Evolutionary conservation across 2,888 invertebrate species (phyloP), one percentile per base, ranked within the genome.

Genomic region (Candidula unifasciata): DNA sequence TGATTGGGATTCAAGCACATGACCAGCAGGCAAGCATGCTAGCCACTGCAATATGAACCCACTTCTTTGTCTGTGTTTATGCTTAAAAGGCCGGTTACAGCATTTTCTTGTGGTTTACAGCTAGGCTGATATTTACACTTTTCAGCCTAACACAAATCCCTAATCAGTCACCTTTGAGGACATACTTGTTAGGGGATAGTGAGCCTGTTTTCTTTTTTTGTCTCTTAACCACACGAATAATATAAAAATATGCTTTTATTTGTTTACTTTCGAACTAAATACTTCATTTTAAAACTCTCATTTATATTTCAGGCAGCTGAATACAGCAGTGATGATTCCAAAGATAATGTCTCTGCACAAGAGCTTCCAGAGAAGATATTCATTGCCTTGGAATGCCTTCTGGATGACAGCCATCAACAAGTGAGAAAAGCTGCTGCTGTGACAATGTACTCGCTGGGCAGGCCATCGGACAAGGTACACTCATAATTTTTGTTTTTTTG

Each of bases 391-490:
- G 92, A 93, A 82, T 92, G 91, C 86, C 89, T 93, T 44, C 88
- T 93, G 21, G 91, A 92, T 80, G 93, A 93, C 84, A 80, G 86
- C 10, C 89, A 92, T 82, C 89, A 88, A 2, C 89, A 91, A 86
- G 91, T 93, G 27, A 88, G 88, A 80, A 90, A 89, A 84, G 92
- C 93, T 27, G 92, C 93, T 8, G 93, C 93, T 71, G 91, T 93
- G 24, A 90, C 92, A 3, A 87, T 93, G 37, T 93, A 91, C 86
- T 91, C 92, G 3, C 88, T 94, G 24, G 90, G 92, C 64, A 88
- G 90, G 80, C 93, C 93, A 8, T 87, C 87, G 44, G 87, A 89
- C 24, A 89, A 91, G 92, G 93, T 93, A 57, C 52, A 18, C 16
- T 54, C 30, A 60, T 18, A 60, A 8, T 24, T 16, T 60, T 60